Conservation (phyloP, 2,113 vertebrate species). For the Leiothrix lutea region DNA sequence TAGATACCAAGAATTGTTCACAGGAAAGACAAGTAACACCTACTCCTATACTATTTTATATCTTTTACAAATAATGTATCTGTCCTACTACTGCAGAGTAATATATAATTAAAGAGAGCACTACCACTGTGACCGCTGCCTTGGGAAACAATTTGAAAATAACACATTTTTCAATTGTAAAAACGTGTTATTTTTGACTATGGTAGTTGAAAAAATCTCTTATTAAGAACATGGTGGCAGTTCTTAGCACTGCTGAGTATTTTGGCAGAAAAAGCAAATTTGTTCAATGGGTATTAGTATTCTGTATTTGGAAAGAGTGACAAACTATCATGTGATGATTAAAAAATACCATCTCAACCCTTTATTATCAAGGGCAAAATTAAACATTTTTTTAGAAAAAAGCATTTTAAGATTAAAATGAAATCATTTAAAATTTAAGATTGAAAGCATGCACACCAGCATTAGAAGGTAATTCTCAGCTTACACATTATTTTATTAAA, state of each 20-base stretch:
- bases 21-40: not conserved
- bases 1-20: not conserved
- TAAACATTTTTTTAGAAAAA: not conserved
- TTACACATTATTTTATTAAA: not conserved
- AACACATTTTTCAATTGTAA: not conserved
- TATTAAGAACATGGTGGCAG: not conserved
- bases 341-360: not conserved
- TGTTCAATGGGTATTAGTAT: not conserved
- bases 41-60: not conserved
- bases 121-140: fast-evolving
- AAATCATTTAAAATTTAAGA: not conserved
- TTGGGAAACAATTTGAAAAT: not conserved
- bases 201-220: not conserved
- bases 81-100: not conserved
- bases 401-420: not conserved
- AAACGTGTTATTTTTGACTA: not conserved
- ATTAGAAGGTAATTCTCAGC: not conserved
- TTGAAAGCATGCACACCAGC: not conserved
- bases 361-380: not conserved
- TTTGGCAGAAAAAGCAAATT: not conserved
- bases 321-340: not conserved
- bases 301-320: not conserved
- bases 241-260: not conserved
- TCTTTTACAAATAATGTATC: not conserved
- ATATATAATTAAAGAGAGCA: not conserved